These are phyloP conservation scores for Scotopteryx bipunctaria DNA, from an alignment of 2,888 invertebrate genomes.

Conservation along the genomic window DNA sequence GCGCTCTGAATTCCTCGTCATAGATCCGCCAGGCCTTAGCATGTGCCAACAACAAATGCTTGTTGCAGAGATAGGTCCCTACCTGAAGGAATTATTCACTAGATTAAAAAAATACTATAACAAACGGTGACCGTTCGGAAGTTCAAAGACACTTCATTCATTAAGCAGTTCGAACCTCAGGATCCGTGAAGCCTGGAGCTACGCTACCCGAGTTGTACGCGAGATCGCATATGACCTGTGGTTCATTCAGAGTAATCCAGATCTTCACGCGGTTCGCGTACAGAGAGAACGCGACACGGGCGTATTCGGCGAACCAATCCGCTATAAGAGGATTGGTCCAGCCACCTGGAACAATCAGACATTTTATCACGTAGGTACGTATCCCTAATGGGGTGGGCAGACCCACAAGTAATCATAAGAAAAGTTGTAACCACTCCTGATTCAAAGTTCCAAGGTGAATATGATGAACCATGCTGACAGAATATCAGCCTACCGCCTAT, in stretches of 20 bases:
- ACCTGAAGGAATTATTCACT: slow-evolving; percentile 11
- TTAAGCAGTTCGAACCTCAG: too few species aligned
- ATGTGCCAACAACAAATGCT: slow-evolving; percentile 86
- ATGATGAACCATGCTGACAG: too few species aligned
- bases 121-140: too few species aligned
- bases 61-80: slow-evolving; percentile 83
- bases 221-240: slow-evolving; percentile 64
- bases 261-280: slow-evolving; percentile 83
- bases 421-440: too few species aligned
- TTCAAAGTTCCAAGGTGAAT: too few species aligned
- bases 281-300: slow-evolving; percentile 75
- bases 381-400: too few species aligned
- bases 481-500: too few species aligned
- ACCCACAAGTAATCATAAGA: too few species aligned
- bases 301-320: slow-evolving; percentile 84
- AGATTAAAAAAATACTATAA: too few species aligned
- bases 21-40: slow-evolving; percentile 84
- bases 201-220: slow-evolving; percentile 68
- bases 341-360: slow-evolving; percentile 81
- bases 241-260: slow-evolving; percentile 90
- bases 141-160: too few species aligned
- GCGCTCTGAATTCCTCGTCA: slow-evolving; percentile 70
- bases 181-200: slow-evolving; percentile 54
- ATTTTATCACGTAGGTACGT: too few species aligned
- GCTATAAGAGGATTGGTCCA: slow-evolving; percentile 78